Base-by-base conservation (phyloP, 2,797 vertebrate genomes). In the Catostomus latipinnis region DNA sequence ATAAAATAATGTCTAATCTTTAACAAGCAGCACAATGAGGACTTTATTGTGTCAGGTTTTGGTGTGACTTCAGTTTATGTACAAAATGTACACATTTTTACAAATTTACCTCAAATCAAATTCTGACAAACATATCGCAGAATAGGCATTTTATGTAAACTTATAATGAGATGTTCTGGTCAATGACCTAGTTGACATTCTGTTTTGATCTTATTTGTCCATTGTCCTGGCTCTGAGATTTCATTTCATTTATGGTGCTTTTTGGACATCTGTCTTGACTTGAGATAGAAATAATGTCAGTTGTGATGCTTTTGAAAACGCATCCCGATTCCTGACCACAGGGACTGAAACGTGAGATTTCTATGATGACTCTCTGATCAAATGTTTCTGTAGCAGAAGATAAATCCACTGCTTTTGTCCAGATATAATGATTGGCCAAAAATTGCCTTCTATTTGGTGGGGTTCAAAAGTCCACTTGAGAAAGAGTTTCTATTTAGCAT, bases 171-270 rank as follows among this genome's bases (percentile, higher is more conserved):
- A 71, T 56, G 18, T 81, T 65, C n/a, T 63, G 7, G n/a, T 67
- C 5, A 1, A 52, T 1, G 72, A 76, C 80, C 80, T 68, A 80
- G 54, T 53, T 70, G 65, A 69, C 8, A 58, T 6, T 54, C 43
- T 65, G 5, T 14, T 76, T 65, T 60, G 72, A 77, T 60, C 12
- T 69, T 10, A 6, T 13, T 73, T 70, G 43, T 56, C 49, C 71
- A 57, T 57, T 73, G 56, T n/a, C 49, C 56, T 50, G 45, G n/a
- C 8, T 22, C 2, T 50, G 8, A 6, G 16, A 58, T 65, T 18
- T 18, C 16, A 18, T 18, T 22, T 34, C 6, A 54, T 57, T 61
- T 60, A 14, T 4, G 12, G 43, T 62, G 18, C 18, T 43, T 67
- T 46, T 1, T n/a, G 6, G 6, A 52, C 8, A 52, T 67, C n/a